Evolutionary conservation across 2,888 invertebrate genomes (phyloP), one percentile per base, ranked within the genome.

Genomic region (Stenurella melanura): DNA sequence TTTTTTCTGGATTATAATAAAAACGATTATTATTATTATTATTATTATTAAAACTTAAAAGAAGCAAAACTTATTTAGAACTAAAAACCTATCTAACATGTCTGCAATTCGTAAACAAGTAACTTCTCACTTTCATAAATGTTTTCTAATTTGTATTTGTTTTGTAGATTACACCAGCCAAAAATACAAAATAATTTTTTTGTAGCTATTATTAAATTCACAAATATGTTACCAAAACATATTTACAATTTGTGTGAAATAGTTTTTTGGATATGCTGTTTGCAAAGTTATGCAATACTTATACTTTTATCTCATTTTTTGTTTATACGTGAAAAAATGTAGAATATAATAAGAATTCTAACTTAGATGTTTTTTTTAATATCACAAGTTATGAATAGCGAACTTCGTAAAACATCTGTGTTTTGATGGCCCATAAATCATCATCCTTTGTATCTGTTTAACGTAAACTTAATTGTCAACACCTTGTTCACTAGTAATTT

Each of bases 361-460:
- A 18, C 12, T 57, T 18, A 17, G 18, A 57, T 18, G 57, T 5
- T 4, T 19, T n/a, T n/a, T 18, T 42, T 18, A 61, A 61, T 61
- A 11, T 60, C 60, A 38, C 9, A 63, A 34, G 38, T 63, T 10
- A 34, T 38, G 26, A 38, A 30, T 30, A 30, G 11, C n/a, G 7
- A 19, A 4, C 50, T 21, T 18, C 7, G 21, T 3, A 50, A 18
- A 66, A 50, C 50, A 50, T 42, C 42, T 66, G 19, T 42, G 17
- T 57, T 18, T 66, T 66, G 38, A 66, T 66, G 66, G 12, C n/a
- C 15, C 38, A 15, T 34, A 64, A 34, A 66, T 21, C 26, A 63
- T 30, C 63, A 63, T 38, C 9, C 30, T 38, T 17, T 63, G 10
- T 17, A n/a, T 17, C 34, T n/a, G 38, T 63, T n/a, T 6, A 63